Evolutionary conservation across 2,113 vertebrate species (phyloP), one percentile per base, ranked within the genome.

Genomic region (Rousettus leschenaultii): DNA sequence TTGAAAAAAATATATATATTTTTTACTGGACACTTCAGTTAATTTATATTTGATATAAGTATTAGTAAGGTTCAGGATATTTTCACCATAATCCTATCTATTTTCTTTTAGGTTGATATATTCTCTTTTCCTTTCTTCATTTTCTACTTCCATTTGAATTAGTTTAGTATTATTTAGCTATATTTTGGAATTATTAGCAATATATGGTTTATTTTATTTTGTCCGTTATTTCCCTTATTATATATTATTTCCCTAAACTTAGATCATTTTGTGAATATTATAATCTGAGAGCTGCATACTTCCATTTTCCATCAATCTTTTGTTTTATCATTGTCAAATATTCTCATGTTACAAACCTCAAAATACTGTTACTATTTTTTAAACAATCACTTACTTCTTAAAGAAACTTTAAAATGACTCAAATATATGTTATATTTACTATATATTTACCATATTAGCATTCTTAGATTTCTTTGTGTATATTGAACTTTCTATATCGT

Each of bases 321-420:
- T 93, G 38, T 84, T 93, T 7, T 68, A 63, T 33, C 78, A 0
- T 66, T 71, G 38, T 22, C 22, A 70, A 53, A 74, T 21, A 70
- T 48, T 89, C 7, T 7, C 6, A 84, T n/a, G 11, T 75, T 92
- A 35, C n/a, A 61, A 83, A 92, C 10, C 30, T 94, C 51, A 78
- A 78, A 65, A 73, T 59, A 77, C 9, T 61, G 4, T n/a, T 63
- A 55, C 13, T 57, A 90, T 91, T 88, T 92, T 86, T 88, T 65
- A 91, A 88, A 48, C 30, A 87, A 53, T 78, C 4, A 71, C 19
- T 83, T 84, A 45, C 66, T 30, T 82, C 26, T 71, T 93, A 40
- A 66, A 89, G 19, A 93, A 38, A 66, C 35, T 83, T 94, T 84
- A 63, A 61, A 90, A 94, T 92, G 12, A 63, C n/a, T 78, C 55